phyloP scores from a whole-genome alignment of 2,113 vertebrate species.

The Petaurus breviceps region DNA sequence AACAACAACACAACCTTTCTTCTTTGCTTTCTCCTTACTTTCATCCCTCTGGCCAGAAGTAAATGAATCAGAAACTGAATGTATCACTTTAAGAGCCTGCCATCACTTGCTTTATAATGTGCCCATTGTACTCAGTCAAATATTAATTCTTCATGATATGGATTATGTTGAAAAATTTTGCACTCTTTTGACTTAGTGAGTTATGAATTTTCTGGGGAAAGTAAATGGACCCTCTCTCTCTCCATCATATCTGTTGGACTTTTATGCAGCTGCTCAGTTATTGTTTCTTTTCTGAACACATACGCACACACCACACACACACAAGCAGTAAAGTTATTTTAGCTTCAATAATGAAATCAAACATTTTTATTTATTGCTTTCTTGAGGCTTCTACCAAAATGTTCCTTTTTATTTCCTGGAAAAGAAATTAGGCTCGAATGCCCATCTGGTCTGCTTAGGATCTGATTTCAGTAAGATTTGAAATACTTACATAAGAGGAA shows the following conservation, averaged over 20 bases:
- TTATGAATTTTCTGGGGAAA: neutral
- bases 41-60: neutral
- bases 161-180: neutral
- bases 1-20: neutral
- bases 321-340: slow-evolving; percentile 64
- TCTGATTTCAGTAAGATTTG: slow-evolving; percentile 77
- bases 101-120: neutral
- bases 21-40: neutral
- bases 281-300: neutral
- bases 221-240: neutral
- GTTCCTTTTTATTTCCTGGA: slow-evolving; percentile 55
- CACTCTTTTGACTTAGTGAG: neutral
- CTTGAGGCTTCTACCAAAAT: slow-evolving; percentile 44
- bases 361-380: slow-evolving; percentile 55
- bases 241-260: neutral
- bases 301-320: neutral
- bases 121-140: neutral
- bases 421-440: slow-evolving; percentile 66
- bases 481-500: slow-evolving; percentile 76
- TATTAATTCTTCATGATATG: neutral
- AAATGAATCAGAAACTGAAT: neutral
- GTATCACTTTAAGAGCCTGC: neutral
- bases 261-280: neutral
- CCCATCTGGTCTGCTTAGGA: slow-evolving; percentile 71
- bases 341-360: slow-evolving; percentile 52